Percentiles rank a stretch among this genome's conserved stretches.
Evolutionary conservation across 2,797 vertebrate genomes (phyloP).

Genomic region (Sebastes matsubarae): DNA sequence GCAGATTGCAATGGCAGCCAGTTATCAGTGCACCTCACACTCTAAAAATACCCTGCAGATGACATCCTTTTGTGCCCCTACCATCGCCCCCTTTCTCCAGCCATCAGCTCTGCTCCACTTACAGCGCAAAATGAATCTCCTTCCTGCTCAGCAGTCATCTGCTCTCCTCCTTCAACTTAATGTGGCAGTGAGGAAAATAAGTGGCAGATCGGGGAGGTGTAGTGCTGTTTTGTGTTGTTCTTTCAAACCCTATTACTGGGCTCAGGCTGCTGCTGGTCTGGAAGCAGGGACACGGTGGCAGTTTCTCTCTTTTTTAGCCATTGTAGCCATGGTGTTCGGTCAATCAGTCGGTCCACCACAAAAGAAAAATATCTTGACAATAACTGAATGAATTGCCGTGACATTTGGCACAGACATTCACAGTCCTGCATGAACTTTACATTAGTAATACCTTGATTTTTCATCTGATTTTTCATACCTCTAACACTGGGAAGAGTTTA

Average conservation of each 20-base stretch:
- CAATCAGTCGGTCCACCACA: background rate
- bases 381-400: background rate
- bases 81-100: slow-evolving; percentile 56
- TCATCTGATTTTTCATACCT: background rate
- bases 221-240: background rate
- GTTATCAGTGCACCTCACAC: slow-evolving; percentile 58
- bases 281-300: background rate
- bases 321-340: background rate
- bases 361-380: background rate
- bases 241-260: background rate
- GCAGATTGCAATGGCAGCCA: slow-evolving; percentile 44
- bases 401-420: background rate
- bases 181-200: slow-evolving; percentile 20
- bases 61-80: slow-evolving; percentile 67
- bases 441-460: background rate
- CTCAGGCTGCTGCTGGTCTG: slow-evolving; percentile 1
- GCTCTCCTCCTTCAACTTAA: slow-evolving; percentile 11
- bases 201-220: background rate
- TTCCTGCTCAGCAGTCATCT: slow-evolving; percentile 3
- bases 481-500: background rate
- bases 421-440: background rate
- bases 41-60: slow-evolving; percentile 67
- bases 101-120: slow-evolving; percentile 68
- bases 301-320: background rate
- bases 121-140: slow-evolving; percentile 19